phyloP scores from a whole-genome alignment of 2,797 vertebrate species.

The Syncerus caffer region DNA sequence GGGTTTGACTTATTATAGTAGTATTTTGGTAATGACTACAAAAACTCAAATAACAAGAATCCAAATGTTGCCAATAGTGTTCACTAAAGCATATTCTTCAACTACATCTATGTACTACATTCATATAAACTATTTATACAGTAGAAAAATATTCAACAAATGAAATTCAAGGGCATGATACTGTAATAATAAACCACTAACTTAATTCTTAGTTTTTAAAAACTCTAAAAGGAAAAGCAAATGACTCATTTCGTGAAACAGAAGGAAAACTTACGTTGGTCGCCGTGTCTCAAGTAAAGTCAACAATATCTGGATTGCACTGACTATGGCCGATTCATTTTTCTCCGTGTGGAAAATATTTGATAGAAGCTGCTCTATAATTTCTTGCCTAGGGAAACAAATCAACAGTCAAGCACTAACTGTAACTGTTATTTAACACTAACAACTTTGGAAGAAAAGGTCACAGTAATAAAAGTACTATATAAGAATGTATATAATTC shows the following conservation, averaged over 20 bases:
- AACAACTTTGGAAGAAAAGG: not conserved
- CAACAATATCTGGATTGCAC: constrained; percentile 97
- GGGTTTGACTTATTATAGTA: not conserved
- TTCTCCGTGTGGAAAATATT: constrained; percentile 98
- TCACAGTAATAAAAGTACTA: not conserved
- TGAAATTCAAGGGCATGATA: not conserved
- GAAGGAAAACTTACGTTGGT: constrained; percentile 89
- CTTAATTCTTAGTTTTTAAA: not conserved
- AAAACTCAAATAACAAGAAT: not conserved
- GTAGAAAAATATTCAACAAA: not conserved
- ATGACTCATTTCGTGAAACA: not conserved
- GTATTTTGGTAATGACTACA: not conserved
- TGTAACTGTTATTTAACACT: not conserved
- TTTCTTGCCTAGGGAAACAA: constrained; percentile 90
- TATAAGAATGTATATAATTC: not conserved
- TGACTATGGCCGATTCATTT: constrained; percentile 97
- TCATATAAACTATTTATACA: not conserved
- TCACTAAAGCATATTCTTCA: not conserved
- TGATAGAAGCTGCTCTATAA: constrained; percentile 94
- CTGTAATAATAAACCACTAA: not conserved
- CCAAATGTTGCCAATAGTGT: not conserved
- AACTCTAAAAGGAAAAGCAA: constrained; percentile 22
- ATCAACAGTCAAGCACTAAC: not conserved
- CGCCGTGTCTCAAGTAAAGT: constrained; percentile 97
- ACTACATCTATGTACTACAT: not conserved